These are phyloP conservation scores for Microtus montanus DNA, from an alignment of 2,113 vertebrate genomes.

Conservation along the genomic window DNA sequence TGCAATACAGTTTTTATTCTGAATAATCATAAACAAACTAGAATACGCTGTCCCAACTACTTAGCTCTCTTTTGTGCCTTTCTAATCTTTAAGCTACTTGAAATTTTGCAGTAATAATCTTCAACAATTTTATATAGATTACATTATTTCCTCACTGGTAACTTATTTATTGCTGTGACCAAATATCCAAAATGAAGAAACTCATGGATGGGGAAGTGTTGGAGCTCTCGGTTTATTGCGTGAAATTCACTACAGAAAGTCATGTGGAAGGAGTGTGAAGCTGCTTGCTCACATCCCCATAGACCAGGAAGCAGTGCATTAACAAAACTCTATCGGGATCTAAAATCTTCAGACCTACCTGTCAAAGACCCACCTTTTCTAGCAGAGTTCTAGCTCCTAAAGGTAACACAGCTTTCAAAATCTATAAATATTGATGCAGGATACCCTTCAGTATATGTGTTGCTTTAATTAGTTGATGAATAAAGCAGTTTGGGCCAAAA, in stretches of 20 bases:
- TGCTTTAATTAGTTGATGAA: too few species aligned
- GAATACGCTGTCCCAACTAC: neutral
- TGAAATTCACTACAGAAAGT: neutral
- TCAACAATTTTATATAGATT: neutral
- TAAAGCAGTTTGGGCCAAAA: too few species aligned
- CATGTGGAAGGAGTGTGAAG: neutral
- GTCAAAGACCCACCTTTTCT: neutral
- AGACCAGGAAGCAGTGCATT: neutral
- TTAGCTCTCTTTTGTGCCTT: neutral
- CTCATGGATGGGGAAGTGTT: too few species aligned
- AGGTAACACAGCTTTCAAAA: neutral
- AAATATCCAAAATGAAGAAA: neutral
- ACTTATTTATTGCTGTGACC: neutral
- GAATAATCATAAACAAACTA: neutral
- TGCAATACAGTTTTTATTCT: neutral
- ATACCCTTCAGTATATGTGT: too few species aligned
- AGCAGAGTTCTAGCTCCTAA: neutral
- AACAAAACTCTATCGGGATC: neutral
- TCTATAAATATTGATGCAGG: too few species aligned
- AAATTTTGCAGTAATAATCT: neutral
- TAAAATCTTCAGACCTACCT: neutral
- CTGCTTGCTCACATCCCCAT: neutral
- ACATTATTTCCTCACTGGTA: neutral
- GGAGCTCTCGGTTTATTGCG: rapidly evolving
- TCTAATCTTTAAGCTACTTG: neutral